Evolutionary conservation across 1,140 invertebrate genomes (phyloP).

Genomic region (Nasonia longicornis): DNA sequence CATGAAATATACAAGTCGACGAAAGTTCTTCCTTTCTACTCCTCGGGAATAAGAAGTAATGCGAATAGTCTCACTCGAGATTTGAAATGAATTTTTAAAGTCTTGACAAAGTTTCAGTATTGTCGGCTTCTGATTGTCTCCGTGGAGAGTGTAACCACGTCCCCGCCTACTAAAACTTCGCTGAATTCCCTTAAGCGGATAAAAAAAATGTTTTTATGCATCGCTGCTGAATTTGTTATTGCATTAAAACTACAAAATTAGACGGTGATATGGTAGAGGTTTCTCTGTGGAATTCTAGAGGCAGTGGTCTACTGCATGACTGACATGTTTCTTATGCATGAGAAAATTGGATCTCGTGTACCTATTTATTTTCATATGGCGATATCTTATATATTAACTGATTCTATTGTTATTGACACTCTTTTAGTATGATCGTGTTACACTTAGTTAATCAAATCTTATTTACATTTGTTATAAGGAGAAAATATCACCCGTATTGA

Average conservation of each 20-base stretch:
- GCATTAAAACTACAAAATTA: conserved; percentile 49
- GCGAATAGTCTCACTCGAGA: conserved; percentile 40
- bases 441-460: no score
- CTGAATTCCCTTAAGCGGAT: conserved; percentile 51
- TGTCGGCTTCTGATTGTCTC: conserved; percentile 1
- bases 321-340: background rate
- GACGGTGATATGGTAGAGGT: background rate
- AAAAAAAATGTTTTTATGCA: conserved; percentile 56
- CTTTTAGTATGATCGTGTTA: no score
- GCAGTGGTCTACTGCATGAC: background rate
- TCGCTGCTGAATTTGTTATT: conserved; percentile 55
- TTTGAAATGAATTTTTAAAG: conserved; percentile 46
- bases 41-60: conserved; percentile 24
- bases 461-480: no score
- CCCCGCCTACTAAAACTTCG: conserved; percentile 14
- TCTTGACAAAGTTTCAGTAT: background rate
- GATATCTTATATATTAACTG: no score
- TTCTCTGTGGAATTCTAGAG: background rate
- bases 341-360: conserved; percentile 26
- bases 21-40: background rate
- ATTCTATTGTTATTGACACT: no score
- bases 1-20: conserved; percentile 3
- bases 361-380: no score
- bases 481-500: no score
- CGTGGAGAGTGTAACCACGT: no score